Evolutionary conservation across 1,140 invertebrate genomes (phyloP).

Genomic region (Oedothorax gibbosus): DNA sequence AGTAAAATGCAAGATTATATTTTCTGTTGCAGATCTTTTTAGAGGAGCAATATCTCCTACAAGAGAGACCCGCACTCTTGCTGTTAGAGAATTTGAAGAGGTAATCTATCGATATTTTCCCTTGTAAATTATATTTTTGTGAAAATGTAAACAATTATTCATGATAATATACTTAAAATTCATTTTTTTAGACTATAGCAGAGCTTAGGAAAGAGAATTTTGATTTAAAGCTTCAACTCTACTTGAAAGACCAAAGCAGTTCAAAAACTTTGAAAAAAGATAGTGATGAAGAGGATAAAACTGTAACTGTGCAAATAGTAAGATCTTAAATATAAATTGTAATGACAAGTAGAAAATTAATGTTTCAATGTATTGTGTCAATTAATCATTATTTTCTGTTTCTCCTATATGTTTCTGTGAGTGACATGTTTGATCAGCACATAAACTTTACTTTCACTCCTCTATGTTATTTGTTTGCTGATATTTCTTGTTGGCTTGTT

Average conservation of each 20-base stretch:
- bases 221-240: conserved; percentile 42
- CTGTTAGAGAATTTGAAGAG: conserved; percentile 51
- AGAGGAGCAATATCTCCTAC: conserved; percentile 25
- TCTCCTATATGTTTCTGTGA: too few species aligned
- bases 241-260: conserved; percentile 11
- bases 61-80: conserved; percentile 29
- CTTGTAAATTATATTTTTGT: not conserved
- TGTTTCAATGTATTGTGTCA: too few species aligned
- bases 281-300: conserved; percentile 10
- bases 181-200: conserved; percentile 36
- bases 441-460: too few species aligned
- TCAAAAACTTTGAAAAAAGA: conserved; percentile 14
- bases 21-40: conserved; percentile 3
- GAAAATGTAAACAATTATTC: too few species aligned
- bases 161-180: not conserved
- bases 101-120: not conserved
- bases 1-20: too few species aligned
- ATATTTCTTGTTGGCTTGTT: too few species aligned
- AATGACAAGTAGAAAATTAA: too few species aligned
- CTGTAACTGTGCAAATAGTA: conserved; percentile 25
- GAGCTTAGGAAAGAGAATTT: conserved; percentile 54
- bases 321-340: not conserved
- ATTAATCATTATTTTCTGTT: too few species aligned
- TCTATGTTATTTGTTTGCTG: too few species aligned
- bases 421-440: too few species aligned